Evolutionary conservation across 2,888 invertebrate genomes (phyloP).

Genomic region (Drosophila pseudotalamancana): DNA sequence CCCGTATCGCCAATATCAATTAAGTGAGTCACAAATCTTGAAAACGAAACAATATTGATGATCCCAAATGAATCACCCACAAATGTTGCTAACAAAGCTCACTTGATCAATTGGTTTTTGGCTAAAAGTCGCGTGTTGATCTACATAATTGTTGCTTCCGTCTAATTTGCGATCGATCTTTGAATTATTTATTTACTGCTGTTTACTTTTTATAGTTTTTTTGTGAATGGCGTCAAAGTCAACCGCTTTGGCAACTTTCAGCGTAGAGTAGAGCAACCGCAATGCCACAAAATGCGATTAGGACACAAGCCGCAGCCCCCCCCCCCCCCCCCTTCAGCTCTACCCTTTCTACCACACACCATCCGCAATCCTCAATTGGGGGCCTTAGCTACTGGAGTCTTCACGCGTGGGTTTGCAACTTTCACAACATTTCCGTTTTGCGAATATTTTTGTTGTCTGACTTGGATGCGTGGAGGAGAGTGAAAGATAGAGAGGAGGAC

Average conservation of each 20-base stretch:
- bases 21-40: slow-evolving; percentile 26
- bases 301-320: slow-evolving; percentile 36
- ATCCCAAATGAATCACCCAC: slow-evolving; percentile 38
- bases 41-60: slow-evolving; percentile 22
- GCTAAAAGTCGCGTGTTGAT: slow-evolving; percentile 21
- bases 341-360: background rate
- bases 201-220: slow-evolving; percentile 16
- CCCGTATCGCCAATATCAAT: slow-evolving; percentile 11
- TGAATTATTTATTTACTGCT: slow-evolving; percentile 16
- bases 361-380: slow-evolving; percentile 23
- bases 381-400: slow-evolving; percentile 23
- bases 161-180: slow-evolving; percentile 7
- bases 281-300: slow-evolving; percentile 53
- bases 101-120: slow-evolving; percentile 46
- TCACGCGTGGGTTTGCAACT: slow-evolving; percentile 48
- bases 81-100: slow-evolving; percentile 18
- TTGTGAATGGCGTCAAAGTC: slow-evolving; percentile 69
- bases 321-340: no score
- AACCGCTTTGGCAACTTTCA: slow-evolving; percentile 38
- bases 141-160: slow-evolving; percentile 55
- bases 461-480: no score
- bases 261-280: slow-evolving; percentile 31
- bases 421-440: slow-evolving; percentile 60
- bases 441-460: slow-evolving; percentile 20
- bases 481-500: no score